Evolutionary conservation across 2,888 invertebrate species (phyloP).

Genomic region (Dicranocentrus wangi): DNA sequence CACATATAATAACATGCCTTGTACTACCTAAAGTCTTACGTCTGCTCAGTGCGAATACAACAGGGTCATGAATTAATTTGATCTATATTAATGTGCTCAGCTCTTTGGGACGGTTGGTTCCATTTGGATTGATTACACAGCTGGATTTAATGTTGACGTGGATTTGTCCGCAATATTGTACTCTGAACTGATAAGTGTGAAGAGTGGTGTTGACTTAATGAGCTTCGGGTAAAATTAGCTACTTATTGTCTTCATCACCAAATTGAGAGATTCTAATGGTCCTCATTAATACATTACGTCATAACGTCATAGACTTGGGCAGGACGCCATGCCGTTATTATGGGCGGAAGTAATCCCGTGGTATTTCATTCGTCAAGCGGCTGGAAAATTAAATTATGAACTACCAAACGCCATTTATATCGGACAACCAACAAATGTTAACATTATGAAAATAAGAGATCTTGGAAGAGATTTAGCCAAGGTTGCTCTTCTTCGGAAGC

Average conservation of each 20-base stretch:
- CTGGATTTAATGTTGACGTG: slow-evolving; percentile 36
- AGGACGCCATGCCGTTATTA: slow-evolving; percentile 32
- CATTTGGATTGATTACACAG: slow-evolving; percentile 41
- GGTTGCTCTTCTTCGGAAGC: slow-evolving; percentile 19
- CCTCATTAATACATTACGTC: neutral
- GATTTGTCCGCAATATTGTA: slow-evolving; percentile 13
- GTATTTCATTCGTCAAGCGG: slow-evolving; percentile 62
- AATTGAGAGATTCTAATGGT: neutral
- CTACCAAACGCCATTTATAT: slow-evolving; percentile 60
- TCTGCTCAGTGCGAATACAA: no score
- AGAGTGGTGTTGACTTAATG: slow-evolving; percentile 26
- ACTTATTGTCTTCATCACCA: neutral
- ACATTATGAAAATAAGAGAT: slow-evolving; percentile 25
- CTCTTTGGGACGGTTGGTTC: slow-evolving; percentile 35
- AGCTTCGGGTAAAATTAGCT: slow-evolving; percentile 41
- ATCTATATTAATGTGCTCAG: slow-evolving; percentile 10
- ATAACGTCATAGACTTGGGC: slow-evolving; percentile 6
- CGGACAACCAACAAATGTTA: slow-evolving; percentile 32
- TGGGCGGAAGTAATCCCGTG: slow-evolving; percentile 69
- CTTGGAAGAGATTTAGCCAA: slow-evolving; percentile 49
- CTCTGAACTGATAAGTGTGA: neutral
- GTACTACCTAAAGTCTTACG: neutral
- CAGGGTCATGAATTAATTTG: neutral
- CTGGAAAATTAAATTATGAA: slow-evolving; percentile 9
- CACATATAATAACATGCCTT: neutral